Base-by-base conservation (phyloP, 2,113 vertebrate genomes). In the Anguilla japonica region DNA sequence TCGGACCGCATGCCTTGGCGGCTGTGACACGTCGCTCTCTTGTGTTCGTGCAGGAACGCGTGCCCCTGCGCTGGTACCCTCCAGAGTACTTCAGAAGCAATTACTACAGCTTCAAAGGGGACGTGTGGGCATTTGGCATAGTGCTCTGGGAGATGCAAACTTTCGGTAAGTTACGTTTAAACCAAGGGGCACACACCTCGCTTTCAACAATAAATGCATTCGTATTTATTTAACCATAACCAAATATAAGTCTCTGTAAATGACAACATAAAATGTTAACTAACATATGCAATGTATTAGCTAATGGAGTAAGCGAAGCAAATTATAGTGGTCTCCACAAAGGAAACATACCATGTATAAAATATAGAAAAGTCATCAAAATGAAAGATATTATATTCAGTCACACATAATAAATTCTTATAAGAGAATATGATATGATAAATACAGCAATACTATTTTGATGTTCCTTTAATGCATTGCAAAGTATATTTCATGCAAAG, bases 31-130 rank as follows among this genome's bases (percentile, higher is more conserved):
- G 20, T 41, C 8, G 8, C 67, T 89, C 56, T 41, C 85, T 41
- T 83, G 11, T 89, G 15, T 82, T 39, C 84, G 0, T 84, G 40
- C 87, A 96, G 94, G 90, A 93, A 56, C 90, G 92, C 4, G 93
- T 96, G 0, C 95, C 95, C 1, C 86, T 96, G 88, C 95, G 95
- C 80, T 96, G 95, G 95, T 96, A 96, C 86, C 95, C 95, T 15
- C 95, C 95, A 0, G 95, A 96, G 87, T 96, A 95, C 90, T 96
- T 96, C 92, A 94, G 89, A 56, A 94, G 89, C 91, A 94, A 92
- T 90, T 93, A 91, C 88, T 96, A 96, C 91, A 92, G 92, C 90
- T 95, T 95, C 81, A 95, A 94, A 39, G 94, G 95, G 29, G 95
- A 96, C 1, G 93, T 96, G 60, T 96, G 95, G 95, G 90, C 95